Conservation (phyloP, 1,140 invertebrate genomes). For the Orchestia grillus region DNA sequence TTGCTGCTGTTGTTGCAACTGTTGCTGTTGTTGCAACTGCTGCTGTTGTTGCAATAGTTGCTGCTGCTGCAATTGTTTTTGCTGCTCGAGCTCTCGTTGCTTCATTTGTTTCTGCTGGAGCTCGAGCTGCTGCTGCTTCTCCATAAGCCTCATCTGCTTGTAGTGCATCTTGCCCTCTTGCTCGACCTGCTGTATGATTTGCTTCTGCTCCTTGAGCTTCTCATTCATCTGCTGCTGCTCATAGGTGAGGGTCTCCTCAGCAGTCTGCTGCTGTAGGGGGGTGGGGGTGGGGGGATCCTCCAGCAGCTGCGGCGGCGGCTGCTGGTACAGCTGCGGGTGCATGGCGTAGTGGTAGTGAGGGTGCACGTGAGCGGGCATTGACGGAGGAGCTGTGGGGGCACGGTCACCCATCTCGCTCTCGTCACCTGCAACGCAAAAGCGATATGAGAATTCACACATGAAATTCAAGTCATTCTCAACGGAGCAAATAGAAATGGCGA, state of each 20-base stretch:
- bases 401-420: slow-evolving; percentile 90
- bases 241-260: slow-evolving; percentile 71
- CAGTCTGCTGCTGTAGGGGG: neutral
- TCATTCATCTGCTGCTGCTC: slow-evolving; percentile 69
- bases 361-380: slow-evolving; percentile 34
- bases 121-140: slow-evolving; percentile 71
- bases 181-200: slow-evolving; percentile 58
- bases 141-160: slow-evolving; percentile 17
- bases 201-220: slow-evolving; percentile 59
- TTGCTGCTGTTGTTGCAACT: neutral
- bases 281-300: neutral
- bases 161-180: slow-evolving; percentile 50
- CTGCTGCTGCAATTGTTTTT: slow-evolving; percentile 1
- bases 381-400: neutral
- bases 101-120: slow-evolving; percentile 51
- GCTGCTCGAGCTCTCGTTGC: slow-evolving; percentile 34
- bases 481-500: neutral
- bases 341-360: slow-evolving; percentile 24
- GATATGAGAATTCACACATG: neutral
- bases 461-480: neutral
- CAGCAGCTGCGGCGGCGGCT: neutral
- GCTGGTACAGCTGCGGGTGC: slow-evolving; percentile 47
- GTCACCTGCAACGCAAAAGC: slow-evolving; percentile 78
- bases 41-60: neutral
- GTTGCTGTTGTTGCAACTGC: neutral